A percentile compares a stretch with the other conserved stretches of the same genome.
These are phyloP conservation scores for Xenopus tropicalis DNA, from an alignment of 2,113 vertebrate species.

Conservation along the genomic window DNA sequence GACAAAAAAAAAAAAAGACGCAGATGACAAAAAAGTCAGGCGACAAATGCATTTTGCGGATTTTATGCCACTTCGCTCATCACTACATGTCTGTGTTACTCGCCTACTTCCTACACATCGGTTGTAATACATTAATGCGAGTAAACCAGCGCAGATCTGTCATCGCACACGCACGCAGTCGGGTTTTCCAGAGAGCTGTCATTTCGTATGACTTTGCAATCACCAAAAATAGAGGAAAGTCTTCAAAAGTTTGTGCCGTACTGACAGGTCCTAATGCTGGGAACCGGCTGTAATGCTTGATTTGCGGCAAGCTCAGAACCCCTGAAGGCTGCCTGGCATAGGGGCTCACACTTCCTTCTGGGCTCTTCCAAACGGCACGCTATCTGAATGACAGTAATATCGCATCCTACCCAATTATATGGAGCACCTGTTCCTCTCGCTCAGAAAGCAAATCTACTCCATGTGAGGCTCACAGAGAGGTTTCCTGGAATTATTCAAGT, in stretches of 20 bases:
- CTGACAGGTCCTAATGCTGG: constrained; percentile 26
- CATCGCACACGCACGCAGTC: not conserved
- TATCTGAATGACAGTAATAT: constrained; percentile 33
- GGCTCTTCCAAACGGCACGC: constrained; percentile 13
- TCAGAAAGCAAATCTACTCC: constrained; percentile 13
- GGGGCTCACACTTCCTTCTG: constrained; percentile 1
- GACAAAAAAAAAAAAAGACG: too few relatives aligned
- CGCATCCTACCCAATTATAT: constrained; percentile 32
- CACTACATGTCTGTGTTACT: too few relatives aligned
- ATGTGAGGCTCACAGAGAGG: constrained; percentile 19
- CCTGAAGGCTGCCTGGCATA: constrained; percentile 19
- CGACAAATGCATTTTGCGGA: too few relatives aligned
- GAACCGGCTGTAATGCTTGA: constrained; percentile 19
- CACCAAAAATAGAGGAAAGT: constrained; percentile 13
- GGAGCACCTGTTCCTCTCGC: constrained; percentile 11
- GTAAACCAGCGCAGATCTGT: not conserved
- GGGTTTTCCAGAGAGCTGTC: constrained; percentile 1
- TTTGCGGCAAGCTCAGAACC: constrained; percentile 13
- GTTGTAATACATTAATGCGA: too few relatives aligned
- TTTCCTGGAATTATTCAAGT: constrained; percentile 37
- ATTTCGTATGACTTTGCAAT: constrained; percentile 9
- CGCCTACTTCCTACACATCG: too few relatives aligned
- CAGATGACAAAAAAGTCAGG: too few relatives aligned
- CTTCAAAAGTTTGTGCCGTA: constrained; percentile 7
- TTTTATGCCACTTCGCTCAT: too few relatives aligned